phyloP scores from a whole-genome alignment of 2,797 vertebrate genomes.

The Centroberyx gerrardi region DNA sequence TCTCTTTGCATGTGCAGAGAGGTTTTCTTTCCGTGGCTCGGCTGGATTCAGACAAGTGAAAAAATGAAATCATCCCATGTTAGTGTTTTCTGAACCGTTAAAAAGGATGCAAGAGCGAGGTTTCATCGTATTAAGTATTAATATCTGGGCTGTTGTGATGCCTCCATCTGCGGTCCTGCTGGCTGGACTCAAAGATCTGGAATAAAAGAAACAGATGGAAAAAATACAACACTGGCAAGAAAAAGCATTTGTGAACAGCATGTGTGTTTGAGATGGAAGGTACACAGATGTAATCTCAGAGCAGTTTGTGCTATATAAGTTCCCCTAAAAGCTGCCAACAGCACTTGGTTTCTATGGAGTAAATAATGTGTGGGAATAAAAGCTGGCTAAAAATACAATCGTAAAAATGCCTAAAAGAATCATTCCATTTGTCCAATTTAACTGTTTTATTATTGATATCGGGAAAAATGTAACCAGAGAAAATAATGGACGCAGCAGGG shows the following conservation, averaged over 20 bases:
- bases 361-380: conserved; percentile 73
- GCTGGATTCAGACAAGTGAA: conserved; percentile 48
- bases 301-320: conserved; percentile 46
- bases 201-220: conserved; percentile 74
- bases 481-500: conserved; percentile 51
- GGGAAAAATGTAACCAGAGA: conserved; percentile 50
- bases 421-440: conserved; percentile 79
- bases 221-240: conserved; percentile 51
- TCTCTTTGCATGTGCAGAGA: conserved; percentile 28
- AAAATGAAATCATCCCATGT: conserved; percentile 68
- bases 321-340: conserved; percentile 69
- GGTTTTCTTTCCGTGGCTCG: conserved; percentile 45
- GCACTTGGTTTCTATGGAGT: conserved; percentile 48
- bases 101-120: conserved; percentile 72
- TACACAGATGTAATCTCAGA: conserved; percentile 60
- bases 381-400: conserved; percentile 79
- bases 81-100: conserved; percentile 74
- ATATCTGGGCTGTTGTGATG: conserved; percentile 71
- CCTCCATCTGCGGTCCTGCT: conserved; percentile 61
- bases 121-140: conserved; percentile 79
- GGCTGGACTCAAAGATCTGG: conserved; percentile 40
- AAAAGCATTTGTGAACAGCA: conserved; percentile 46
- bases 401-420: conserved; percentile 72
- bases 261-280: conserved; percentile 50
- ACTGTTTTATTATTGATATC: conserved; percentile 77